Conservation (phyloP, 2,888 invertebrate species). For the Dolomedes plantarius region DNA sequence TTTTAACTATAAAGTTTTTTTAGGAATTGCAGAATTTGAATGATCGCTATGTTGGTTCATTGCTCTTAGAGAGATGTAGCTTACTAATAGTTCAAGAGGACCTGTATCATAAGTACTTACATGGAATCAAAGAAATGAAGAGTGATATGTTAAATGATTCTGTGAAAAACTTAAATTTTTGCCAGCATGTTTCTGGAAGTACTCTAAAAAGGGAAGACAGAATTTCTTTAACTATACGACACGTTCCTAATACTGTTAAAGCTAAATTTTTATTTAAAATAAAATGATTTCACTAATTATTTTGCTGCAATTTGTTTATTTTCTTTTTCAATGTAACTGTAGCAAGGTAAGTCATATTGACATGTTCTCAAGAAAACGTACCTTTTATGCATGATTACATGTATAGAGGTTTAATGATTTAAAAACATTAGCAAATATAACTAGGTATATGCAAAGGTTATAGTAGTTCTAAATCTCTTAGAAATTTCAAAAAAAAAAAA, state of each 20-base stretch:
- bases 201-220: conserved; percentile 83
- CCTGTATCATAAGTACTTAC: conserved; percentile 89
- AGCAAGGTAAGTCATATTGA: too few species aligned
- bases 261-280: conserved; percentile 51
- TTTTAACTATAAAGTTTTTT: too few species aligned
- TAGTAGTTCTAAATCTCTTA: too few species aligned
- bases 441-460: too few species aligned
- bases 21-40: neutral
- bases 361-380: too few species aligned
- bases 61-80: conserved; percentile 91
- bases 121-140: conserved; percentile 86
- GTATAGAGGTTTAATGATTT: too few species aligned
- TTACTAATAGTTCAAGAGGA: conserved; percentile 88
- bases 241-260: conserved; percentile 85
- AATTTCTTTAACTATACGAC: conserved; percentile 92
- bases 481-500: too few species aligned
- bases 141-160: conserved; percentile 80
- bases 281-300: conserved; percentile 16
- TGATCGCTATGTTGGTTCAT: conserved; percentile 79
- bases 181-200: conserved; percentile 77
- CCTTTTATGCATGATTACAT: too few species aligned
- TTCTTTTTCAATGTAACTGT: too few species aligned
- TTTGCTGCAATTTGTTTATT: neutral
- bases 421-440: too few species aligned
- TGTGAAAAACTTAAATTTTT: conserved; percentile 77